phyloP scores from a whole-genome alignment of 1,140 invertebrate genomes.

The Tetramorium simillimum region DNA sequence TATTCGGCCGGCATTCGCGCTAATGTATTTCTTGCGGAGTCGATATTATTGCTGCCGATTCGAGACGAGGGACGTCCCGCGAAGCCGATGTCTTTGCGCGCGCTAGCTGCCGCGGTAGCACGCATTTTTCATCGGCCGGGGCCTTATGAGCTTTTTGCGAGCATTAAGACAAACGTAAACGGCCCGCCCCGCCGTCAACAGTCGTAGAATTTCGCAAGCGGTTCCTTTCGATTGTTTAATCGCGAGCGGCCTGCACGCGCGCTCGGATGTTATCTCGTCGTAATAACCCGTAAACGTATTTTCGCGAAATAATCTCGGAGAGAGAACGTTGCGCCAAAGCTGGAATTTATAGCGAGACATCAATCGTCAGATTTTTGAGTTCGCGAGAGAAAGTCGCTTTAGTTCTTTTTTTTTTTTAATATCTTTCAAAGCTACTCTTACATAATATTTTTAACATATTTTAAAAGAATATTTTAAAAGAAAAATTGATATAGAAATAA shows the following conservation, averaged over 20 bases:
- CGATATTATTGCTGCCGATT: constrained; percentile 56
- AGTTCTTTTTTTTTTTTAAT: background rate
- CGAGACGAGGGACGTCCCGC: constrained; percentile 42
- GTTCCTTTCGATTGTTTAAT: constrained; percentile 63
- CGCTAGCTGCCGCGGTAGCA: constrained; percentile 19
- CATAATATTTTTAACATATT: background rate
- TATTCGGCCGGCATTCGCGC: background rate
- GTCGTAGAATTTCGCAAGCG: constrained; percentile 53
- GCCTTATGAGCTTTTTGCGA: constrained; percentile 56
- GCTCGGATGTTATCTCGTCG: constrained; percentile 19
- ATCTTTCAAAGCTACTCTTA: background rate
- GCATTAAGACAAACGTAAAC: constrained; percentile 49
- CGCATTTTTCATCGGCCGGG: constrained; percentile 44
- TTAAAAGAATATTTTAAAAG: background rate
- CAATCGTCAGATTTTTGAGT: background rate
- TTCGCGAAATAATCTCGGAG: constrained; percentile 13
- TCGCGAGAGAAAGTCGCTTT: constrained; percentile 6
- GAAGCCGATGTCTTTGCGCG: constrained; percentile 40
- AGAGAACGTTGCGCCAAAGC: background rate
- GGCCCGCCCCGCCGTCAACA: constrained; percentile 20
- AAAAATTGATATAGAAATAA: too few relatives aligned
- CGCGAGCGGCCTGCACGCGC: constrained; percentile 17
- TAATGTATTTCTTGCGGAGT: constrained; percentile 56
- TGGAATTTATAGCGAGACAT: constrained; percentile 20
- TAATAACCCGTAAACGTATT: constrained; percentile 27